Evolutionary conservation across 1,140 invertebrate genomes (phyloP), one percentile per base, ranked within the genome.

Genomic region (Drosophila persimilis): DNA sequence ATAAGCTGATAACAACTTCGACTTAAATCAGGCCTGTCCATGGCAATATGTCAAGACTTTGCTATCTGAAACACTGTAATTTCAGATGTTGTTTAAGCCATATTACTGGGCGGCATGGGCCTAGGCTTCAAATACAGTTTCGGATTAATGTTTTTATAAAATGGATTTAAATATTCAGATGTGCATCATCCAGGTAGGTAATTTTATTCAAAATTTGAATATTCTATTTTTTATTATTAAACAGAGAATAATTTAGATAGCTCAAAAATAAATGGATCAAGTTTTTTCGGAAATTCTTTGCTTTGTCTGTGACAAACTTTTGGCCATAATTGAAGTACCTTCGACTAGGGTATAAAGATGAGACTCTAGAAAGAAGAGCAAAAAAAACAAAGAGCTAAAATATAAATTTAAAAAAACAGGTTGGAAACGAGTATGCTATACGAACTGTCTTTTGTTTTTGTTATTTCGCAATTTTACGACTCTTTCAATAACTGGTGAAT

Each of bases 391-490:
- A 17, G 11, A 17, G 29, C 55, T 50, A 44, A 29, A 44, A 54
- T 35, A 69, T 75, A 57, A 24, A 66, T 35, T 58, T 66, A 22
- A 31, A 55, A 1, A 74, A 76, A 76, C 73, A 73, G 67, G 73
- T 76, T 76, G 57, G 43, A 15, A 69, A 29, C 65, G 45, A 55
- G 39, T 44, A 55, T 58, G 52, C 46, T 57, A 51, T 39, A 47
- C 44, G 22, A 57, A 44, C 39, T 61, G 24, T 8, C 31, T 20
- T 52, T 46, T 65, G 71, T 58, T 57, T 64, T 47, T 73, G 52
- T 31, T 52, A 20, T 73, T 17, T 53, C 26, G 39, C 52, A 48
- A 22, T 50, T 55, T 50, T 24, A 50, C 26, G 22, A 51, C 24
- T 50, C 41, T 67, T 56, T 57, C 43, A 26, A 63, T 5, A 3